Conservation (phyloP, 1,140 invertebrate species). For the Bacillus rossius region DNA sequence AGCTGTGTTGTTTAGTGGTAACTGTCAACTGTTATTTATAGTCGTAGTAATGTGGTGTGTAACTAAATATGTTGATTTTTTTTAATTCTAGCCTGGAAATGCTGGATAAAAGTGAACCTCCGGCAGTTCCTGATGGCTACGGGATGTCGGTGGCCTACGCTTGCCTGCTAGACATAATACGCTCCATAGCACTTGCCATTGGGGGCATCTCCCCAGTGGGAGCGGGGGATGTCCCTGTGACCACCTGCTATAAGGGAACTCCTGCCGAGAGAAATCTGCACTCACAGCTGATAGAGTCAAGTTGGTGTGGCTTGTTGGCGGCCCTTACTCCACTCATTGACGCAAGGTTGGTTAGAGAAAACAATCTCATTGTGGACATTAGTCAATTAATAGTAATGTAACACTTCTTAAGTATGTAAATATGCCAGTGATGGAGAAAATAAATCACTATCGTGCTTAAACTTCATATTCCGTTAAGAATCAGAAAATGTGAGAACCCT, state of each 20-base stretch:
- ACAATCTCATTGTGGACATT: background rate
- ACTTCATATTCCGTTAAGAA: too few relatives aligned
- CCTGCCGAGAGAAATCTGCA: conserved; percentile 54
- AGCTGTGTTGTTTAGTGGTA: too few relatives aligned
- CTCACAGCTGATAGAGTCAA: conserved; percentile 83
- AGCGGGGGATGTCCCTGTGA: conserved; percentile 27
- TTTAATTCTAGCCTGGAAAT: conserved; percentile 75
- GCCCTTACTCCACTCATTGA: conserved; percentile 89
- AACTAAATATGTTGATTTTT: background rate
- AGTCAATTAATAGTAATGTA: background rate
- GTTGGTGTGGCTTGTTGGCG: conserved; percentile 91
- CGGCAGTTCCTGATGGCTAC: conserved; percentile 88
- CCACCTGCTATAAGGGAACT: conserved; percentile 40
- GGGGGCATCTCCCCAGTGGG: conserved; percentile 48
- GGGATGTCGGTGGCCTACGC: conserved; percentile 92
- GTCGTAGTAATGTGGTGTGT: too few relatives aligned
- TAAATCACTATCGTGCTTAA: too few relatives aligned
- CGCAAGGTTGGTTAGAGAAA: conserved; percentile 59
- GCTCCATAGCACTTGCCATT: conserved; percentile 66
- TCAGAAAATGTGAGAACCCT: too few relatives aligned
- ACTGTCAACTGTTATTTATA: too few relatives aligned
- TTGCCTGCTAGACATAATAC: conserved; percentile 82
- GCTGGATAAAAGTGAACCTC: conserved; percentile 92
- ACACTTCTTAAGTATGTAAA: too few relatives aligned
- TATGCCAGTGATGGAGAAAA: too few relatives aligned